Base-by-base conservation (phyloP, 2,888 invertebrate species). In the Idaea biselata region DNA sequence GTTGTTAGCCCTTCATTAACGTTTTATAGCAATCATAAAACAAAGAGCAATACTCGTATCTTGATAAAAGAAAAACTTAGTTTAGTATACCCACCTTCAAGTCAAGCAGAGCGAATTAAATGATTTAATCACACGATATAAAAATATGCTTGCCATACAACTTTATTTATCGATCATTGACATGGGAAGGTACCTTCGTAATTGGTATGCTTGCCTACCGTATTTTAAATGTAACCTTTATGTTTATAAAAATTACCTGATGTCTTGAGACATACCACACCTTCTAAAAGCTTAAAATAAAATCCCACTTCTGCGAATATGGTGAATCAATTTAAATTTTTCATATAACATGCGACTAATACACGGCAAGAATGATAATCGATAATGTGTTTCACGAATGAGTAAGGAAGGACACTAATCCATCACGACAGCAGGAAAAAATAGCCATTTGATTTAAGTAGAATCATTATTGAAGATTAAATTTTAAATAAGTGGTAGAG, bases 161-260 rank as follows among this genome's bases (percentile, higher is more conserved):
- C 67, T 69, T 73, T 70, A 73, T 70, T 69, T 69, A 65, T 58
- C 60, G 68, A 68, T 65, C 67, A 62, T 66, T 66, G 71, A 68
- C 68, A 58, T 64, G 60, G 44, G 63, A 63, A 60, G 65, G 59
- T 61, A 58, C 61, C 55, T 66, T 44, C 44, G 44, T 44, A 8
- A 11, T 61, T 60, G 60, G 60, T 58, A 18, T 60, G 25, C 64
- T 59, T 32, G 60, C 58, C 59, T 63, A 53, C 60, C 66, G 61
- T 60, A 60, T 61, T 56, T 58, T 61, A 59, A n/a, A 57, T 8
- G 11, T 8, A 44, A 44, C 44, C 11, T 44, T 44, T 44, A 44
- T 44, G 44, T 44, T 44, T 44, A 44, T 7, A 33, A 33, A 33
- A 14, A 33, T 44, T 11, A 33, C 3, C 44, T 44, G 44, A 44